Evolutionary conservation across 1,140 invertebrate species (phyloP).

Genomic region (Ericerus pela): DNA sequence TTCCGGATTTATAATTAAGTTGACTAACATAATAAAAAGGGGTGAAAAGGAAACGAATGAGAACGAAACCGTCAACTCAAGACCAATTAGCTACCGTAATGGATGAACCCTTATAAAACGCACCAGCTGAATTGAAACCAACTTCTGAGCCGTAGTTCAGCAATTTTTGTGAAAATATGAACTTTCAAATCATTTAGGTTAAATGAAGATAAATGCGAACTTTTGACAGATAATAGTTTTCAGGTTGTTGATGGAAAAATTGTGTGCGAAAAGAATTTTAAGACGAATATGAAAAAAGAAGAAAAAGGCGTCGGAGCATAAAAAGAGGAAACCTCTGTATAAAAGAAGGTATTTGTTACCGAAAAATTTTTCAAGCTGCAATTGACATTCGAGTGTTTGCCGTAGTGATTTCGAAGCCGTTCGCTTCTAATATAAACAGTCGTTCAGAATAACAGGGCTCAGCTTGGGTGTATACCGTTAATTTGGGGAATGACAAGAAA

Average conservation of each 20-base stretch:
- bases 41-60: background rate
- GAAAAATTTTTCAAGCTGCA: slow-evolving; percentile 6
- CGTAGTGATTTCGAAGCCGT: background rate
- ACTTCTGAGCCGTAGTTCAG: background rate
- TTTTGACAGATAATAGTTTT: background rate
- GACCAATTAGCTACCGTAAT: background rate
- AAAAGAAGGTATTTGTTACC: slow-evolving; percentile 12
- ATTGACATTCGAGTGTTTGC: slow-evolving; percentile 11
- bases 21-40: too few relatives aligned
- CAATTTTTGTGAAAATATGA: background rate
- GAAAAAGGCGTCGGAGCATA: too few relatives aligned
- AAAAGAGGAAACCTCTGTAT: too few relatives aligned
- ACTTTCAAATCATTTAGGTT: background rate
- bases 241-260: background rate
- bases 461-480: too few relatives aligned
- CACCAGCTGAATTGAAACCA: background rate
- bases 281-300: background rate
- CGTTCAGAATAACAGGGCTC: too few relatives aligned
- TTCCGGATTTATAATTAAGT: too few relatives aligned
- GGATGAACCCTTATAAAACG: background rate
- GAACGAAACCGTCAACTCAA: background rate
- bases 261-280: background rate
- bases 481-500: too few relatives aligned
- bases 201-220: slow-evolving; percentile 11
- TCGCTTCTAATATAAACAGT: too few relatives aligned